Base-by-base conservation (phyloP, 2,888 invertebrate genomes). In the Drosophila pseudotakahashii region DNA sequence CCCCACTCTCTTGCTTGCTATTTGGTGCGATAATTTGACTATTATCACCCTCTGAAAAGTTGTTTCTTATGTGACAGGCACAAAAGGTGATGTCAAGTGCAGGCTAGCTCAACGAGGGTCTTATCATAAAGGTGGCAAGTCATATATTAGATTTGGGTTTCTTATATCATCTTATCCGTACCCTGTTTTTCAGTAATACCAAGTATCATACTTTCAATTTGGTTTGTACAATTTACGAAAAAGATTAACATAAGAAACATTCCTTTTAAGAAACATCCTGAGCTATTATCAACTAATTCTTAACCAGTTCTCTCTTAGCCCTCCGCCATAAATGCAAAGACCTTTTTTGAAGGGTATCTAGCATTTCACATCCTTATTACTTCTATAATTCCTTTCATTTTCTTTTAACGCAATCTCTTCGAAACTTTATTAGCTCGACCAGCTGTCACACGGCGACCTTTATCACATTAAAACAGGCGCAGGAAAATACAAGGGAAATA, bases 391-490 rank as follows among this genome's bases (percentile, higher is more conserved):
- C 39, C 23, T 5, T 7, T 41, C 19, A 51, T 47, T 57, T 48
- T 57, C 19, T 37, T 37, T 62, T 39, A 42, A 3, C 72, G 55
- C 70, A 68, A 81, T 71, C 73, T 82, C 48, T 41, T 45, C 58
- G 41, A 51, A 67, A 67, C 58, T 74, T 78, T 73, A 76, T 77
- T 66, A 63, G 52, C 59, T 64, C 16, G 32, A 45, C 48, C 70
- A 75, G 79, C 72, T 82, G 80, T 79, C 81, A 68, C 48, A 67
- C 59, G 42, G 66, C 60, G 51, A 86, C 82, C 82, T 83, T 75
- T 77, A 72, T 81, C 83, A 87, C 50, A 47, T 39, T 53, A 16
- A 68, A 71, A 53, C 50, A 51, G 41, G 44, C 39, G 34, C 50
- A 26, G 39, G 51, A 79, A 75, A 77, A 64, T 58, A 69, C 59